These are phyloP conservation scores for Luidia sarsii DNA, from an alignment of 53 echinoderm and acorn worm species.

Conservation along the genomic window DNA sequence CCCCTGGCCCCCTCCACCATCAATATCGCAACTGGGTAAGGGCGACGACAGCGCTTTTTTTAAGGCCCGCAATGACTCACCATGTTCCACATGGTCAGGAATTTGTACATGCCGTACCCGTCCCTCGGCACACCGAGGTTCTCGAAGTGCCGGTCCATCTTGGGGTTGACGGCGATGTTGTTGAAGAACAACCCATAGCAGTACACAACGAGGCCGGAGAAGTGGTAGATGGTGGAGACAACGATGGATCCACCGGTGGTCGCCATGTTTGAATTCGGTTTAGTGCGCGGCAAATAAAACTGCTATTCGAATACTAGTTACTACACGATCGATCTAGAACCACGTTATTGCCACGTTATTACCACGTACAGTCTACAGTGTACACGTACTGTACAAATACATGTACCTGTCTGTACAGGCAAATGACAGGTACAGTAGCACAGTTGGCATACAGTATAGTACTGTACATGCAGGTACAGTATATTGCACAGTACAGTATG, in stretches of 20 bases:
- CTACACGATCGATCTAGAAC: no score
- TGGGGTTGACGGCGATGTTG: slow-evolving; percentile 38
- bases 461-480: no score
- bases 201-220: slow-evolving; percentile 44
- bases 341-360: no score
- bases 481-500: no score
- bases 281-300: no score
- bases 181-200: slow-evolving; percentile 50
- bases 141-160: not conserved
- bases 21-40: slow-evolving; percentile 5
- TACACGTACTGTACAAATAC: no score
- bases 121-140: not conserved
- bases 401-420: no score
- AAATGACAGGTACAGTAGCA: no score
- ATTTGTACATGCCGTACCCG: slow-evolving; percentile 54
- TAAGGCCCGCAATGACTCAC: slow-evolving; percentile 58
- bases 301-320: no score
- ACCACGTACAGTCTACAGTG: no score
- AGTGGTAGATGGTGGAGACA: slow-evolving; percentile 66
- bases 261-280: slow-evolving; percentile 4
- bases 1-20: no score
- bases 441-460: no score
- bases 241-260: slow-evolving; percentile 21
- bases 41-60: not conserved
- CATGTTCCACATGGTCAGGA: slow-evolving; percentile 67